These are phyloP conservation scores for Drosophila funebris DNA, from an alignment of 1,140 invertebrate species.

Conservation along the genomic window DNA sequence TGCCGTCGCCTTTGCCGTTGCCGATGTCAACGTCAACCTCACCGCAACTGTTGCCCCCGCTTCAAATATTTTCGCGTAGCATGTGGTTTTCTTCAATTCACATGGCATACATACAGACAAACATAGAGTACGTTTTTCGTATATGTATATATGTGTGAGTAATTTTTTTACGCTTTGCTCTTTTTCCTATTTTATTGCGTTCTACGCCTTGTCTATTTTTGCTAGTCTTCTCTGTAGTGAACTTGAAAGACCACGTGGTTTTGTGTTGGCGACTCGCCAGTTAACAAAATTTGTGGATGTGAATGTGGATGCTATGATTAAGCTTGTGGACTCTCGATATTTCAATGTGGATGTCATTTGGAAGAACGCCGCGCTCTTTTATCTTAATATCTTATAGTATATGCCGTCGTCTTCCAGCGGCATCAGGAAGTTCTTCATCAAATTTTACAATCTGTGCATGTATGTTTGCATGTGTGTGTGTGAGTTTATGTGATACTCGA, in stretches of 20 bases:
- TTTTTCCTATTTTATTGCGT: conserved; percentile 67
- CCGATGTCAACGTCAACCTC: conserved; percentile 1
- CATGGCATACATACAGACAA: conserved; percentile 28
- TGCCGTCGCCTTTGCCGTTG: neutral
- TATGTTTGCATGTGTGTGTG: neutral
- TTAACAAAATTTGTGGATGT: conserved; percentile 17
- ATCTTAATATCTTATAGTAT: conserved; percentile 51
- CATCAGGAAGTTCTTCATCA: conserved; percentile 74
- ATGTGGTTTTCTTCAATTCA: conserved; percentile 77
- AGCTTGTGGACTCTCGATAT: conserved; percentile 1
- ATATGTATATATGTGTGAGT: conserved; percentile 20
- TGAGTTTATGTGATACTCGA: conserved; percentile 14
- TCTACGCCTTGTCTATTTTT: conserved; percentile 56
- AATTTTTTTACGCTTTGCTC: conserved; percentile 45
- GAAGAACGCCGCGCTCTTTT: conserved; percentile 29
- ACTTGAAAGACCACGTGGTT: conserved; percentile 77
- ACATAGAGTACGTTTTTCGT: conserved; percentile 5
- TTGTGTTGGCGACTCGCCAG: conserved; percentile 38
- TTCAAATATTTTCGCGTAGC: conserved; percentile 67
- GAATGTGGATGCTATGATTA: conserved; percentile 31
- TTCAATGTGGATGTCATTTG: conserved; percentile 40
- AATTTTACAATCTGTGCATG: conserved; percentile 69
- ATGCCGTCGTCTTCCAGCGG: conserved; percentile 41
- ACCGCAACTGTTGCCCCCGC: conserved; percentile 15
- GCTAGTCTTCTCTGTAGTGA: conserved; percentile 61